Evolutionary conservation across 2,888 invertebrate genomes (phyloP), one percentile per base, ranked within the genome.

Genomic region (Apodemia mormo): DNA sequence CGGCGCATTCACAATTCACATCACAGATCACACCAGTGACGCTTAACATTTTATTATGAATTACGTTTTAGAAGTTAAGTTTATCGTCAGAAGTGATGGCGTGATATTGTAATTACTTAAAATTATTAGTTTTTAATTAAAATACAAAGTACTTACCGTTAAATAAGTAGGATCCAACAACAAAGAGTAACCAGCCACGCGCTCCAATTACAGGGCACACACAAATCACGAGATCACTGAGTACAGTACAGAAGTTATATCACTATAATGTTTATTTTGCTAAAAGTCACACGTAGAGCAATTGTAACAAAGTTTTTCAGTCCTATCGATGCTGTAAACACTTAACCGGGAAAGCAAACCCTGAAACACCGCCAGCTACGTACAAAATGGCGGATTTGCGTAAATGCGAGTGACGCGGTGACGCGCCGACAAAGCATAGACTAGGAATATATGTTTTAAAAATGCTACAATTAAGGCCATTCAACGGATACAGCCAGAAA

Each of bases 341-440:
- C 90, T 85, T 82, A 85, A 86, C 88, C 84, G 85, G 86, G 85
- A 88, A 87, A 89, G 86, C 88, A 85, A 86, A 87, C 84, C 89
- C 84, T 85, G 87, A 89, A 88, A 88, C 90, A 90, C 93, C 91
- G 92, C 93, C 92, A 91, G 91, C 92, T 86, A 91, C 92, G 89
- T 92, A 92, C 93, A 94, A 94, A 94, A 94, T 94, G 93, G 93
- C 93, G 93, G 93, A 92, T 91, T 89, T 87, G 88, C 88, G 90
- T 89, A 91, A 89, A 86, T 68, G 89, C 89, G 90, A 90, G 90
- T 91, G 92, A 92, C 92, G 92, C 92, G 90, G 86, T 89, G 90
- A 89, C 88, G 89, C 89, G 89, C 90, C 86, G 88, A 86, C 83
- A 84, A 81, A 76, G 76, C 83, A 83, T 84, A 77, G 71, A 81